A percentile compares a stretch with the other conserved stretches of the same genome.
Evolutionary conservation across 2,888 invertebrate genomes (phyloP).

Genomic region (Noctua janthe): DNA sequence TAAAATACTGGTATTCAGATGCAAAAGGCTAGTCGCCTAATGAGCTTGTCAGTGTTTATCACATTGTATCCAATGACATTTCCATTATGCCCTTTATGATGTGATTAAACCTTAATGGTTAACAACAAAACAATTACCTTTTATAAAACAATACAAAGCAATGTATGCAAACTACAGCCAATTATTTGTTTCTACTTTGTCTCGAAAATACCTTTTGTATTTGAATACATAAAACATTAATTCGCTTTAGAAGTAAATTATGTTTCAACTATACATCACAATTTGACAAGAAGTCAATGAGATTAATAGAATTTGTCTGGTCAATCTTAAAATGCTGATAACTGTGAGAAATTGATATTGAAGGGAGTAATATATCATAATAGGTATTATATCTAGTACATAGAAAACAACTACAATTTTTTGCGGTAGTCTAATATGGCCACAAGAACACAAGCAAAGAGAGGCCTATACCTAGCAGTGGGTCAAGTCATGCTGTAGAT

Average conservation of each 20-base stretch:
- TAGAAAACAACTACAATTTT: too few relatives aligned
- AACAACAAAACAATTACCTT: not conserved
- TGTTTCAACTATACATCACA: constrained; percentile 17
- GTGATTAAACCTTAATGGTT: not conserved
- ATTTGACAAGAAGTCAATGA: constrained; percentile 3
- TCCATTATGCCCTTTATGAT: not conserved
- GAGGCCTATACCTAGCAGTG: too few relatives aligned
- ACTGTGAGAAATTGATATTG: not conserved
- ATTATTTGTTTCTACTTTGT: too few relatives aligned
- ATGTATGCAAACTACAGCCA: not conserved
- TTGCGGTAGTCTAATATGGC: too few relatives aligned
- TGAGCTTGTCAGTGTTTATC: not conserved
- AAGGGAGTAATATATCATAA: too few relatives aligned
- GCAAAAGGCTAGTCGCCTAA: not conserved
- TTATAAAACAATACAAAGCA: not conserved
- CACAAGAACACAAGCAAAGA: too few relatives aligned
- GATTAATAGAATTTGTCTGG: constrained; percentile 21
- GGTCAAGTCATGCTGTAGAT: too few relatives aligned
- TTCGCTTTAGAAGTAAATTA: constrained; percentile 22
- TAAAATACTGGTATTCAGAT: not conserved
- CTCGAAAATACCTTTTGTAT: not conserved
- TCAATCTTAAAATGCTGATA: constrained; percentile 22
- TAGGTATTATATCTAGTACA: too few relatives aligned
- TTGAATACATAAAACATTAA: constrained; percentile 22
- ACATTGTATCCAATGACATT: not conserved